Percentiles rank a stretch among this genome's conserved stretches.
phyloP scores from a whole-genome alignment of 2,888 invertebrate species.

The Cynaeus angustus region DNA sequence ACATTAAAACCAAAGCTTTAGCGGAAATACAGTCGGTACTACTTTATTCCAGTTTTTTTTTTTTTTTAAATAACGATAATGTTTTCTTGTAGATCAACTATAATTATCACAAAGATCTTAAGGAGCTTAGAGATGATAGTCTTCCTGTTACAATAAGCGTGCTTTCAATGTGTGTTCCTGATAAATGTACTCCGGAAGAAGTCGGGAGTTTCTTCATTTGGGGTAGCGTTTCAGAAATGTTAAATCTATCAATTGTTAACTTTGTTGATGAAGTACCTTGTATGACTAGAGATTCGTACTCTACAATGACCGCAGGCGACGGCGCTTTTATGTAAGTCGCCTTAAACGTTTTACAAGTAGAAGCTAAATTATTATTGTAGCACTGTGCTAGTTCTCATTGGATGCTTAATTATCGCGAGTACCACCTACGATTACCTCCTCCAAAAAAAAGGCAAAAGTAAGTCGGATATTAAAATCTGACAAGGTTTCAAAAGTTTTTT shows the following conservation, averaged over 20 bases:
- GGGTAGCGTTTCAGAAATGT: slow-evolving; percentile 13
- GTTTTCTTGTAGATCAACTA: slow-evolving; percentile 8
- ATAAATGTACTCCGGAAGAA: slow-evolving; percentile 43
- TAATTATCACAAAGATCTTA: neutral
- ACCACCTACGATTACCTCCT: slow-evolving; percentile 24
- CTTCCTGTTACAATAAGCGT: neutral
- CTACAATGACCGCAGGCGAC: slow-evolving; percentile 25
- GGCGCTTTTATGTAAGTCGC: slow-evolving; percentile 40
- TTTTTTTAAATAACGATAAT: neutral
- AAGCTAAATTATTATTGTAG: neutral
- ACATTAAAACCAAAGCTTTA: slow-evolving; percentile 1
- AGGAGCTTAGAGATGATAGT: neutral
- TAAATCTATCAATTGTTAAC: slow-evolving; percentile 1
- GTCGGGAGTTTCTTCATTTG: slow-evolving; percentile 41
- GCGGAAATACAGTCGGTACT: neutral
- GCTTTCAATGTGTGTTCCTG: slow-evolving; percentile 40
- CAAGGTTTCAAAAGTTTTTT: neutral
- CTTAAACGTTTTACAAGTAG: neutral
- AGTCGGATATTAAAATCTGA: neutral
- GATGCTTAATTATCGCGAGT: neutral
- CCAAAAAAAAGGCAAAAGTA: slow-evolving; percentile 30
- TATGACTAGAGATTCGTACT: slow-evolving; percentile 26
- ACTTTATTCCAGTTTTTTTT: no score
- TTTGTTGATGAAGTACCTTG: slow-evolving; percentile 14
- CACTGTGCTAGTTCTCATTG: slow-evolving; percentile 7